Conservation (phyloP, 1,140 invertebrate species). For the Metaphire vulgaris region DNA sequence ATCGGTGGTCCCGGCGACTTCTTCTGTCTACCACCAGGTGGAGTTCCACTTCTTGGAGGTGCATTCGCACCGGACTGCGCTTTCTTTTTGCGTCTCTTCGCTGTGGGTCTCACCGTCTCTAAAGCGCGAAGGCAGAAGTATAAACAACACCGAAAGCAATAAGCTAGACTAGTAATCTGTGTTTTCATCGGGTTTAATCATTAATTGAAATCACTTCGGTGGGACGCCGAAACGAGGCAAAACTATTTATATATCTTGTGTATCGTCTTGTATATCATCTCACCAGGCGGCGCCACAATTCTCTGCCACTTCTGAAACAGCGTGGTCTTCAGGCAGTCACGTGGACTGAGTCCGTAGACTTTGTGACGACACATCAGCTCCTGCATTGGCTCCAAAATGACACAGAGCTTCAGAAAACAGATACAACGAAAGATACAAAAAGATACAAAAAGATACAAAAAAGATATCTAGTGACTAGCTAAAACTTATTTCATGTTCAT, state of each 20-base stretch:
- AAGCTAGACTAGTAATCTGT: too few species aligned
- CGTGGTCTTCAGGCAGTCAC: slow-evolving; percentile 94
- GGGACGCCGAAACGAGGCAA: not conserved
- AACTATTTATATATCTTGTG: too few species aligned
- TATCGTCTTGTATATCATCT: slow-evolving; percentile 34
- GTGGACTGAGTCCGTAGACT: slow-evolving; percentile 86
- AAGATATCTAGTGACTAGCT: too few species aligned
- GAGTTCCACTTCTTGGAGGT: slow-evolving; percentile 39
- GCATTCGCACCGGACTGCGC: slow-evolving; percentile 3
- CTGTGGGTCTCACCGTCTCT: slow-evolving; percentile 12
- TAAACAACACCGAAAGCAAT: too few species aligned
- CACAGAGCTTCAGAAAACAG: slow-evolving; percentile 69
- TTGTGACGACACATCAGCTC: slow-evolving; percentile 98
- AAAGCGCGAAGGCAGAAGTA: too few species aligned
- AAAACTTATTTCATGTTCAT: too few species aligned
- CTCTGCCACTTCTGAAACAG: slow-evolving; percentile 98
- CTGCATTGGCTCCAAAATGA: slow-evolving; percentile 98
- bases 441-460: too few species aligned
- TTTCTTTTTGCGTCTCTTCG: slow-evolving; percentile 19
- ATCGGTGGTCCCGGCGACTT: slow-evolving; percentile 76
- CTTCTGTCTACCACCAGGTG: slow-evolving; percentile 68
- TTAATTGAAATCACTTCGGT: not conserved
- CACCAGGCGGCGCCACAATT: slow-evolving; percentile 91
- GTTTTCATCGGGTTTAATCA: too few species aligned
- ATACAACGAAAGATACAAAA: too few species aligned